Evolutionary conservation across 2,888 invertebrate species (phyloP).

Genomic region (Heteromurus nitidus): DNA sequence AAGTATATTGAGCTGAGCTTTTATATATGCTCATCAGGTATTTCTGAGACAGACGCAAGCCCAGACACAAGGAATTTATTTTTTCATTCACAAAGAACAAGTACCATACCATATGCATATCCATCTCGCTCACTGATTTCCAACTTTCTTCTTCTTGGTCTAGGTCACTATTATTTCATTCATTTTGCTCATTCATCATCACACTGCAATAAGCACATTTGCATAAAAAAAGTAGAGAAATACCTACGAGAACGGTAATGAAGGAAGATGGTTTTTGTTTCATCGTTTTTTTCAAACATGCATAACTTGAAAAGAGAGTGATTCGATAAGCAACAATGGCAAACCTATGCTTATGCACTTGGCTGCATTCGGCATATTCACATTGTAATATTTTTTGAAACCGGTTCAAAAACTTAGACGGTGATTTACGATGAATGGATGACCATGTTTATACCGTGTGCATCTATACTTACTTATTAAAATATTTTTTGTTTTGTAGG

Average conservation of each 20-base stretch:
- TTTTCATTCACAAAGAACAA: too few relatives aligned
- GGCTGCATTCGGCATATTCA: not conserved
- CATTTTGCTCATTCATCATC: slow-evolving; percentile 10
- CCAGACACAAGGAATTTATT: too few relatives aligned
- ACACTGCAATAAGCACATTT: not conserved
- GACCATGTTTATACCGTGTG: too few relatives aligned
- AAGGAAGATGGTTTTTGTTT: not conserved
- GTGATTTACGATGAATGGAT: not conserved
- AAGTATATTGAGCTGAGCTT: too few relatives aligned
- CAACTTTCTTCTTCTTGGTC: slow-evolving; percentile 58
- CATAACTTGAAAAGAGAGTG: too few relatives aligned
- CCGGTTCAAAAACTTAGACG: slow-evolving; percentile 13
- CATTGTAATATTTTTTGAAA: slow-evolving; percentile 9
- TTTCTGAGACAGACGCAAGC: too few relatives aligned
- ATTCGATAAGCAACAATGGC: too few relatives aligned
- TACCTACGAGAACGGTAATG: not conserved
- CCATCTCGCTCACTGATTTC: not conserved
- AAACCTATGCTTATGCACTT: slow-evolving; percentile 9
- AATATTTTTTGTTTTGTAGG: not conserved
- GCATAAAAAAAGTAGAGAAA: too few relatives aligned
- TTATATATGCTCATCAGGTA: too few relatives aligned
- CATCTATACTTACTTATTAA: not conserved
- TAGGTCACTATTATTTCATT: slow-evolving; percentile 49
- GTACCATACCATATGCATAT: too few relatives aligned
- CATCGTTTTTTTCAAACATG: too few relatives aligned